phyloP scores from a whole-genome alignment of 2,888 invertebrate genomes.

The Ephialtes manifestator region DNA sequence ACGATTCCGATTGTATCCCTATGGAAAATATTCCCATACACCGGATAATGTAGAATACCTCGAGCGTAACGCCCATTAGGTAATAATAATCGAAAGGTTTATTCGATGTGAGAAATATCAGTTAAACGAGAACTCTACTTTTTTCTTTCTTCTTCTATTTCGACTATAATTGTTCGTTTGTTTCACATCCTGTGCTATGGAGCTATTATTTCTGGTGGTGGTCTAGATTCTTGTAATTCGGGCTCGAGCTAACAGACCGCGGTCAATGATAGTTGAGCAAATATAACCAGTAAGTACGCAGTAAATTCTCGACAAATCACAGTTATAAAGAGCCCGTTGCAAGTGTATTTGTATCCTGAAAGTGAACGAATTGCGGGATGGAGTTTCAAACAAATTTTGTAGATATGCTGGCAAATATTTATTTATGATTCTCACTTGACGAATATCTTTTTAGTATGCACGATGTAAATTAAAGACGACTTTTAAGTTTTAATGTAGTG shows the following conservation, averaged over 20 bases:
- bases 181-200: neutral
- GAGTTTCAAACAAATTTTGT: neutral
- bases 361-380: constrained; percentile 29
- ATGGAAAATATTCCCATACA: constrained; percentile 69
- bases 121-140: constrained; percentile 23
- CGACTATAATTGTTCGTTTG: constrained; percentile 35
- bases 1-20: constrained; percentile 74
- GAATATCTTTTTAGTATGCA: no score
- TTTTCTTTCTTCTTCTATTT: constrained; percentile 17
- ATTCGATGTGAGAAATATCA: constrained; percentile 62
- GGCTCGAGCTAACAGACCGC: neutral
- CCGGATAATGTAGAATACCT: constrained; percentile 59
- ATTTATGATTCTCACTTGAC: no score
- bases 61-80: constrained; percentile 70
- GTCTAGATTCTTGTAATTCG: neutral
- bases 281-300: constrained; percentile 4
- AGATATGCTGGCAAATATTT: no score
- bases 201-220: constrained; percentile 1
- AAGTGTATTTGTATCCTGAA: constrained; percentile 38
- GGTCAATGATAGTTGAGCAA: constrained; percentile 11
- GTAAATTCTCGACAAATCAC: constrained; percentile 32
- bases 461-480: neutral
- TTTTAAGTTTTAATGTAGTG: neutral
- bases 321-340: constrained; percentile 30
- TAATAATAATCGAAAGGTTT: constrained; percentile 70